These are phyloP conservation scores for Rhinichthys osculus DNA, from an alignment of 2,797 vertebrate genomes.

Conservation along the genomic window DNA sequence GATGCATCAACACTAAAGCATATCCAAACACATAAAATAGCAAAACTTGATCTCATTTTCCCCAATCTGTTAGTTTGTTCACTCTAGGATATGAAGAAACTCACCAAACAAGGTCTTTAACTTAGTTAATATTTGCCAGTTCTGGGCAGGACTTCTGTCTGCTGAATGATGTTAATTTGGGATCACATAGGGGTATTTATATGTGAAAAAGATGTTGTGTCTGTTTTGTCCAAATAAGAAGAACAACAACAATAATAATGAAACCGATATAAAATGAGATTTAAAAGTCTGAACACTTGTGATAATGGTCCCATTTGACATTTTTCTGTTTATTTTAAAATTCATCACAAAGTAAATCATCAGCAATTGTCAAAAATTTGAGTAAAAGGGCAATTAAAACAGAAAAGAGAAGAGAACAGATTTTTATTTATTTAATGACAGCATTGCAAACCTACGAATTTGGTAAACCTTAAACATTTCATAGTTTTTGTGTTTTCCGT, in stretches of 20 bases:
- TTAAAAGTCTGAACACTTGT: neutral
- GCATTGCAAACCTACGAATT: neutral
- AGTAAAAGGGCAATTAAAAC: neutral
- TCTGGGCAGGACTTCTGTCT: neutral
- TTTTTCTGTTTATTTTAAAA: neutral
- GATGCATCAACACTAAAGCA: constrained; percentile 17
- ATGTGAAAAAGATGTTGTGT: neutral
- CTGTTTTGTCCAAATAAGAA: neutral
- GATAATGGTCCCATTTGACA: neutral
- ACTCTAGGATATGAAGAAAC: constrained; percentile 5
- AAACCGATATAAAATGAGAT: neutral
- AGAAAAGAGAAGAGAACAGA: neutral
- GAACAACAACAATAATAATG: neutral
- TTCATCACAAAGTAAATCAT: neutral
- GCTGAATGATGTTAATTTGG: neutral
- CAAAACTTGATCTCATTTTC: constrained; percentile 43
- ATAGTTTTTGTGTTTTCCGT: neutral
- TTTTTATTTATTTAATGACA: neutral
- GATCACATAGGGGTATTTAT: neutral
- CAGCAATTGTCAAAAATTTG: neutral
- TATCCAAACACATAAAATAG: constrained; percentile 34
- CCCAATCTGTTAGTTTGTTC: constrained; percentile 7
- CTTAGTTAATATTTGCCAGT: constrained; percentile 39
- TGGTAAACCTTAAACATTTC: neutral
- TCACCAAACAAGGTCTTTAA: constrained; percentile 10